A percentile compares a stretch with the other conserved stretches of the same genome.
These are phyloP conservation scores for Telenomus remus DNA, from an alignment of 1,140 invertebrate species.

Conservation along the genomic window DNA sequence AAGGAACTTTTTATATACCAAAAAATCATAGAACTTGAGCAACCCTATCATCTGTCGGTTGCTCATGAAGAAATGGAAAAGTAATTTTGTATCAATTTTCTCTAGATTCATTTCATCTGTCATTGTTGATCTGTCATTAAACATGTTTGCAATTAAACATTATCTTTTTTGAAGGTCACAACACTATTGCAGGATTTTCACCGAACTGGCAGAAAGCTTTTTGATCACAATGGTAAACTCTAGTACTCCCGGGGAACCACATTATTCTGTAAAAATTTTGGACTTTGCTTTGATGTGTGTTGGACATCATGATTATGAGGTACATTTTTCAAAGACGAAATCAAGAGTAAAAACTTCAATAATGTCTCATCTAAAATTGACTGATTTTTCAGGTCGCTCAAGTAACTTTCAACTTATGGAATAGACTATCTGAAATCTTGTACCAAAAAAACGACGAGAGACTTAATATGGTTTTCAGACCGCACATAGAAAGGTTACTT, in stretches of 20 bases:
- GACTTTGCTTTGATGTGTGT: conserved; percentile 94
- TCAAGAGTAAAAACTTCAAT: neutral
- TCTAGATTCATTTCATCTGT: neutral
- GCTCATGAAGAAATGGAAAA: conserved; percentile 94
- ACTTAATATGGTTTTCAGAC: conserved; percentile 87
- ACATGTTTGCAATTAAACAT: neutral
- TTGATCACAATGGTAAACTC: conserved; percentile 85
- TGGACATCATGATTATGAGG: conserved; percentile 97
- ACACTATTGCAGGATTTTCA: conserved; percentile 96
- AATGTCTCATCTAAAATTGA: too few relatives aligned
- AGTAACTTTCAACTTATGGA: conserved; percentile 98
- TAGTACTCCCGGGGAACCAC: conserved; percentile 73
- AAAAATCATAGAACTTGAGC: conserved; percentile 87
- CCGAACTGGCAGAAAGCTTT: conserved; percentile 94
- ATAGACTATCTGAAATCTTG: conserved; percentile 93
- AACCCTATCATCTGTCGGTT: conserved; percentile 92
- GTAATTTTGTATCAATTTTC: conserved; percentile 48
- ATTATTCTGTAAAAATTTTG: conserved; percentile 90
- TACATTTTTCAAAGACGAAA: conserved; percentile 64
- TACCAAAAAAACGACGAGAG: conserved; percentile 90
- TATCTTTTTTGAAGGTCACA: conserved; percentile 78
- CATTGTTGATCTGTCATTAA: neutral
- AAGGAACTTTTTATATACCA: conserved; percentile 80
- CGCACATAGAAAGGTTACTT: conserved; percentile 93
- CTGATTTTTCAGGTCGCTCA: conserved; percentile 88